Evolutionary conservation across 2,797 vertebrate genomes (phyloP).

Genomic region (Molossus molossus): DNA sequence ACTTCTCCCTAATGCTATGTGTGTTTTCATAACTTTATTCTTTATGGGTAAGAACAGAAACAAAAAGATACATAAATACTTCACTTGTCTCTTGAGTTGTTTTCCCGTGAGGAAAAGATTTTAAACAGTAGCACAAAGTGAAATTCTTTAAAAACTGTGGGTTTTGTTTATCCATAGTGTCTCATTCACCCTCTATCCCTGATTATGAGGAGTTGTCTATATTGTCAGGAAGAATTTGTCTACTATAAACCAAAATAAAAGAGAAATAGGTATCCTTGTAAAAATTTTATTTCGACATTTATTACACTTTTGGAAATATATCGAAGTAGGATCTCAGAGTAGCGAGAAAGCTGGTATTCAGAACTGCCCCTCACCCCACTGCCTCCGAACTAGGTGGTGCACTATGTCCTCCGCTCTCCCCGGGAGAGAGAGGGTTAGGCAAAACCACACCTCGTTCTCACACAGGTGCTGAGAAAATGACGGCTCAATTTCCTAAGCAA

Average conservation of each 20-base stretch:
- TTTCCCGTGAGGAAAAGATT: constrained; percentile 43
- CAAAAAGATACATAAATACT: background rate
- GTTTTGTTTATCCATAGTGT: background rate
- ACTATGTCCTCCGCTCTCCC: background rate
- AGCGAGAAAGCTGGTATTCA: constrained; percentile 45
- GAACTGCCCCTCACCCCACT: background rate
- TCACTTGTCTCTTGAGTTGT: constrained; percentile 5
- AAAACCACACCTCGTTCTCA: background rate
- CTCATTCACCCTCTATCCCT: background rate
- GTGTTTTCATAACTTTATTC: constrained; percentile 24
- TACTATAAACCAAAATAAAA: constrained; percentile 15
- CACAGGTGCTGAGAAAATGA: background rate
- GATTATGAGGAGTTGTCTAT: background rate
- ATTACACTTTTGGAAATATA: constrained; percentile 18
- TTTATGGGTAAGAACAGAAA: constrained; percentile 6
- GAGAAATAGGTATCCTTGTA: background rate
- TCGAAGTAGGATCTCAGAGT: background rate
- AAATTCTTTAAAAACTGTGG: background rate
- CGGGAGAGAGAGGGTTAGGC: background rate
- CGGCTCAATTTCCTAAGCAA: constrained; percentile 17
- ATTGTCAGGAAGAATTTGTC: constrained; percentile 10
- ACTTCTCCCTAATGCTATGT: background rate
- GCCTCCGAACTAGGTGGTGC: background rate
- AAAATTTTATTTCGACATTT: background rate
- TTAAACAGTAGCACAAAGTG: background rate